phyloP scores from a whole-genome alignment of 2,113 vertebrate genomes.

The Cettia cetti region DNA sequence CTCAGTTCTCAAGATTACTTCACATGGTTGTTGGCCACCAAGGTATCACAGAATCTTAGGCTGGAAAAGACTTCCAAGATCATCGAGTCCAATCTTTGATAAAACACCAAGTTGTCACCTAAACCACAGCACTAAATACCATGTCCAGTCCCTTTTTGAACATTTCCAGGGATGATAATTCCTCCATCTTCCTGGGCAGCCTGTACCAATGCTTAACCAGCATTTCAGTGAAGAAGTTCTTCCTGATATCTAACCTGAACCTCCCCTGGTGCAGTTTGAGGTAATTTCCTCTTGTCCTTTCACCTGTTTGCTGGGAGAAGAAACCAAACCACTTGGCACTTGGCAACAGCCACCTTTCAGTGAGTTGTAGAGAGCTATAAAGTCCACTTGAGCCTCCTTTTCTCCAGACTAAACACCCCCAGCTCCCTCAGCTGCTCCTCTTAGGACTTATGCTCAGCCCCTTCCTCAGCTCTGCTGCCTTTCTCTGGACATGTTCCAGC shows the following conservation, averaged over 20 bases:
- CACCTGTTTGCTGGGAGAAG: not conserved
- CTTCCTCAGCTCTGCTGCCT: fast-evolving
- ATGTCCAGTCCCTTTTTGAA: fast-evolving
- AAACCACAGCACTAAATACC: not conserved
- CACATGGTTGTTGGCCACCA: fast-evolving
- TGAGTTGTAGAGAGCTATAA: not conserved
- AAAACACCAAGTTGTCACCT: not conserved
- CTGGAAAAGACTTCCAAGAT: not conserved
- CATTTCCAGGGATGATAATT: not conserved
- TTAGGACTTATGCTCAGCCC: not conserved
- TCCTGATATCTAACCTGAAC: not conserved
- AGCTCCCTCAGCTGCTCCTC: not conserved
- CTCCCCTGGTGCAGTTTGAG: not conserved
- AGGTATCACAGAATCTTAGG: not conserved
- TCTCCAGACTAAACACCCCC: not conserved
- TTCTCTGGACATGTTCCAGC: not conserved
- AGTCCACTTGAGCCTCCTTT: not conserved
- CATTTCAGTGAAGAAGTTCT: not conserved
- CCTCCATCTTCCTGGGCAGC: not conserved
- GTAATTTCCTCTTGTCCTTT: not conserved
- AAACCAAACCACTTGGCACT: not conserved
- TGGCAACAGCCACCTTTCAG: not conserved
- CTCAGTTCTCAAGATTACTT: not conserved
- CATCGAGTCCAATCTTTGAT: not conserved
- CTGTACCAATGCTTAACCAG: not conserved